Conservation (phyloP, 2,113 vertebrate genomes). For the Todiramphus chloris region DNA sequence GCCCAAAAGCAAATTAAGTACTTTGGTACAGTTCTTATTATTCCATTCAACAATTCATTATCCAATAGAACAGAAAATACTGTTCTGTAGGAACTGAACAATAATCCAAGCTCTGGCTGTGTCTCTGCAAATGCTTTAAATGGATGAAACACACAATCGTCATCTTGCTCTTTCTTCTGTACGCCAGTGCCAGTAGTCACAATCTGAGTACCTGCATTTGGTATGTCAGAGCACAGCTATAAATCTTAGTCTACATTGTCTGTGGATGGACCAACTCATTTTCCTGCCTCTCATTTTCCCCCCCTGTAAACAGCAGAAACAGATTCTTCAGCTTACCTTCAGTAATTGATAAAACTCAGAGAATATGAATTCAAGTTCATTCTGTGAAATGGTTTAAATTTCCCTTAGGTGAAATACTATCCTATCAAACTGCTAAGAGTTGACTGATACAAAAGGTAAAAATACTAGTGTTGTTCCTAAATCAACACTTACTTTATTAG, state of each 20-base stretch:
- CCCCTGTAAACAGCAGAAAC: neutral
- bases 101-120: neutral
- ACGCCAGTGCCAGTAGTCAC: neutral
- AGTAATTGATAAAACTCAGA: neutral
- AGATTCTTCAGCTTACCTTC: neutral
- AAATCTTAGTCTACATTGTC: neutral
- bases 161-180: neutral
- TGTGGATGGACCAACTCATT: neutral
- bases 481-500: neutral
- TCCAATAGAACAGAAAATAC: neutral
- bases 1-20: neutral
- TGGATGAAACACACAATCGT: neutral
- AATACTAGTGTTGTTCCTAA: neutral
- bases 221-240: neutral
- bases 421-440: neutral
- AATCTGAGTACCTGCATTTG: neutral
- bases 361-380: neutral
- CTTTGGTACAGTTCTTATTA: neutral
- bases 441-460: neutral
- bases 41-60: neutral
- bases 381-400: neutral
- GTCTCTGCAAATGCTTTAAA: neutral
- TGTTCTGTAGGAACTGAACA: neutral
- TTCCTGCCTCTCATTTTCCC: neutral
- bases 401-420: neutral